Percentiles rank a stretch among this genome's conserved stretches.
Evolutionary conservation across 2,113 vertebrate genomes (phyloP).

Genomic region (Caretta caretta): DNA sequence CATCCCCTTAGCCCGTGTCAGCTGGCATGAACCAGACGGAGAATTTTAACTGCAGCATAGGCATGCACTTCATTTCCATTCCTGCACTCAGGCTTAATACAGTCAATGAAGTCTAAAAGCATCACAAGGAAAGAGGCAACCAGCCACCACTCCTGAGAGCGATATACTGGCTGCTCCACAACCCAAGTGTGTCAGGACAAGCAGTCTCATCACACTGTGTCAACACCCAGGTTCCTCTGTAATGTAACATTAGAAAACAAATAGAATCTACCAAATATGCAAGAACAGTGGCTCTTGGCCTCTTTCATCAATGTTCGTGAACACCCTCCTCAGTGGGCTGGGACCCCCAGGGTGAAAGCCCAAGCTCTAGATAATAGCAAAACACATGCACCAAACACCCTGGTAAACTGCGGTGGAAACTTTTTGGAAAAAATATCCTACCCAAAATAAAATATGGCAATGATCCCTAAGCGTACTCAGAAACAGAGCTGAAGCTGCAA

Average conservation of each 20-base stretch:
- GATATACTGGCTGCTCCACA: fast-evolving
- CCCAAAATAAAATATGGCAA: not conserved
- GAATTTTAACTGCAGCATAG: not conserved
- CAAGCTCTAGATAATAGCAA: not conserved
- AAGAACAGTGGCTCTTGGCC: not conserved
- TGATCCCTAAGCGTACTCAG: not conserved
- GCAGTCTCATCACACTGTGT: not conserved
- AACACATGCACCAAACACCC: not conserved
- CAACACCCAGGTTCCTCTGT: not conserved
- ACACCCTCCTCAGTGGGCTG: no score
- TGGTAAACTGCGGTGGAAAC: not conserved
- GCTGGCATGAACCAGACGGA: not conserved
- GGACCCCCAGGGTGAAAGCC: not conserved
- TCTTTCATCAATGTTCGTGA: not conserved
- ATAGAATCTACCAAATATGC: not conserved
- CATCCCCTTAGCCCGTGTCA: not conserved
- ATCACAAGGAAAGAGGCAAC: not conserved
- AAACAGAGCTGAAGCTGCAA: not conserved
- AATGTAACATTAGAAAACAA: not conserved
- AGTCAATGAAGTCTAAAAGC: not conserved
- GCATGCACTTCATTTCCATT: not conserved
- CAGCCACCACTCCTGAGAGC: not conserved
- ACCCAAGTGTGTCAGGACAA: not conserved
- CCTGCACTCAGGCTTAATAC: not conserved
- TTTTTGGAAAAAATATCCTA: not conserved